phyloP scores from a whole-genome alignment of 2,888 invertebrate species.

The Agriotes lineatus region DNA sequence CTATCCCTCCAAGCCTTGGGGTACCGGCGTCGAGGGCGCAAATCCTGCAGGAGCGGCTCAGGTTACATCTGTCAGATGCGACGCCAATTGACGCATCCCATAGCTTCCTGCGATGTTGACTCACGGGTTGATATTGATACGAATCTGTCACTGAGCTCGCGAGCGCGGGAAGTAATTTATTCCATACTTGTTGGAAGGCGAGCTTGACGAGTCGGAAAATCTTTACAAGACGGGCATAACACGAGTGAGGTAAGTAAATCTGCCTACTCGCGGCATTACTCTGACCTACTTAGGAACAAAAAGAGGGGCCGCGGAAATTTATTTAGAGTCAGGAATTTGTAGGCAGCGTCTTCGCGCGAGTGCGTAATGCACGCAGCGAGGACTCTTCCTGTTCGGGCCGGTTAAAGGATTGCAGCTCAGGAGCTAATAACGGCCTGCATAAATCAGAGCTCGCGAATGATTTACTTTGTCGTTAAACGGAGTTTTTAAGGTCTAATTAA shows the following conservation, averaged over 20 bases:
- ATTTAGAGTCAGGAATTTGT: neutral
- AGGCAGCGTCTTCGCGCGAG: no score
- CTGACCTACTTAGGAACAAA: neutral
- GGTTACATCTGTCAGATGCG: constrained; percentile 17
- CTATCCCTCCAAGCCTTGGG: constrained; percentile 6
- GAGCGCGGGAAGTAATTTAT: constrained; percentile 12
- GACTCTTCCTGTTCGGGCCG: no score
- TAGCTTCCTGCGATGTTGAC: constrained; percentile 20
- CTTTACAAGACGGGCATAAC: constrained; percentile 10
- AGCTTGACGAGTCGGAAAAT: constrained; percentile 7
- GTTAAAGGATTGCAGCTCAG: no score
- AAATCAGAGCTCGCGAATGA: no score
- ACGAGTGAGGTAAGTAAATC: constrained; percentile 2
- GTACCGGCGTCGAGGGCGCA: neutral
- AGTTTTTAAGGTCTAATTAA: no score
- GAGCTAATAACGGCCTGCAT: no score
- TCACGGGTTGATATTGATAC: constrained; percentile 22
- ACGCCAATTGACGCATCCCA: constrained; percentile 6
- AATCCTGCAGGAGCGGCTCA: neutral
- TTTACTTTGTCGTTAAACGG: no score
- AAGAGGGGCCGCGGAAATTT: neutral
- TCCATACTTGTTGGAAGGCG: constrained; percentile 8
- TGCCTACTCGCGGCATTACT: neutral
- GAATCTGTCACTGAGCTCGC: constrained; percentile 7
- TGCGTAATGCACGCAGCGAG: no score